These are phyloP conservation scores for Ceratina calcarata DNA, from an alignment of 1,140 invertebrate species.

Conservation along the genomic window DNA sequence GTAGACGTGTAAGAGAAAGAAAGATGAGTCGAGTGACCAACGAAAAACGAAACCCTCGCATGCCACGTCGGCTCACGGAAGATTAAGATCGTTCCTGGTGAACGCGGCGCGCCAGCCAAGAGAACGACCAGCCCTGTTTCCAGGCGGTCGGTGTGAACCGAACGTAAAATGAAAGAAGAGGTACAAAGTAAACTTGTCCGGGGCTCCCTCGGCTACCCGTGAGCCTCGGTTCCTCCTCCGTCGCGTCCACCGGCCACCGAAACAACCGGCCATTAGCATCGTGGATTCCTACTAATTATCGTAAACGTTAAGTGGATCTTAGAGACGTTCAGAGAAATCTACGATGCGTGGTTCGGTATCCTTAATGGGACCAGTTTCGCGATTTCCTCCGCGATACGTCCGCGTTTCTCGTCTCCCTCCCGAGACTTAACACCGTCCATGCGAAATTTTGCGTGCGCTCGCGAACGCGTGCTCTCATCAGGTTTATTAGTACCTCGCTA, in stretches of 20 bases:
- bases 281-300: constrained; percentile 50
- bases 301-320: constrained; percentile 44
- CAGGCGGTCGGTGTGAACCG: constrained; percentile 19
- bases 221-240: background rate
- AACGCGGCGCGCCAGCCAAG: constrained; percentile 5
- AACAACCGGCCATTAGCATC: constrained; percentile 41
- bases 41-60: constrained; percentile 20
- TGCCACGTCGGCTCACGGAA: background rate
- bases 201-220: background rate
- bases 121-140: background rate
- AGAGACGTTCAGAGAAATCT: constrained; percentile 23
- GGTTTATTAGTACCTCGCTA: background rate
- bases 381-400: constrained; percentile 37
- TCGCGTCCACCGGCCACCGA: background rate
- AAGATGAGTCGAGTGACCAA: background rate
- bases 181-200: constrained; percentile 21
- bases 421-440: constrained; percentile 12
- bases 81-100: constrained; percentile 32
- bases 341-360: constrained; percentile 18
- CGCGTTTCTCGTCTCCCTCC: background rate
- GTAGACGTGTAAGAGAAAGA: background rate
- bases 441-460: constrained; percentile 18
- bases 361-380: constrained; percentile 44
- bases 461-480: too few species aligned
- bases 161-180: constrained; percentile 30